Conservation (phyloP, 2,888 invertebrate genomes). For the Drosophila phalerata region DNA sequence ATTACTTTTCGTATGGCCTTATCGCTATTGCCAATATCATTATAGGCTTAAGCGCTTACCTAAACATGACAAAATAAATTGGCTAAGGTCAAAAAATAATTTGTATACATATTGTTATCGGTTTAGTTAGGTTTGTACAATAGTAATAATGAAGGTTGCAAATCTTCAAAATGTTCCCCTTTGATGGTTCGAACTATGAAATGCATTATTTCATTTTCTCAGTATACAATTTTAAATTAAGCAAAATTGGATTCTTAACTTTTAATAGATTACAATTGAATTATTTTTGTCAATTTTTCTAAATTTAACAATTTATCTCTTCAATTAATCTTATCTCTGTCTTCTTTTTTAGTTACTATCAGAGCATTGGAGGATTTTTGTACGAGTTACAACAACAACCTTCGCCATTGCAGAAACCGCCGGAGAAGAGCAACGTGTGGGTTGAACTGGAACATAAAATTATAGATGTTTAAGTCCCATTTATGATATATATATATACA, state of each 20-base stretch:
- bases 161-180: too few relatives aligned
- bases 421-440: slow-evolving; percentile 85
- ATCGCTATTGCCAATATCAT: background rate
- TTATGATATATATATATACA: slow-evolving; percentile 12
- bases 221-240: background rate
- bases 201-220: background rate
- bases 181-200: too few relatives aligned
- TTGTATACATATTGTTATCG: background rate
- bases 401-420: slow-evolving; percentile 84
- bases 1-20: background rate
- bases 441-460: slow-evolving; percentile 80
- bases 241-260: background rate
- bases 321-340: background rate
- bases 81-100: background rate
- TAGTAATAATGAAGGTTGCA: too few relatives aligned
- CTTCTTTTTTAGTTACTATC: slow-evolving; percentile 81
- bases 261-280: background rate
- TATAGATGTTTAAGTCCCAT: slow-evolving; percentile 65
- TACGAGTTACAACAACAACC: slow-evolving; percentile 82
- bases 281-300: background rate
- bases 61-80: background rate
- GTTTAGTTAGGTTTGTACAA: background rate
- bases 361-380: slow-evolving; percentile 83
- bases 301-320: background rate
- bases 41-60: background rate